A percentile compares a stretch with the other conserved stretches of the same genome.
These are phyloP conservation scores for Tringa solitaria DNA, from an alignment of 2,113 vertebrate species.

Conservation along the genomic window DNA sequence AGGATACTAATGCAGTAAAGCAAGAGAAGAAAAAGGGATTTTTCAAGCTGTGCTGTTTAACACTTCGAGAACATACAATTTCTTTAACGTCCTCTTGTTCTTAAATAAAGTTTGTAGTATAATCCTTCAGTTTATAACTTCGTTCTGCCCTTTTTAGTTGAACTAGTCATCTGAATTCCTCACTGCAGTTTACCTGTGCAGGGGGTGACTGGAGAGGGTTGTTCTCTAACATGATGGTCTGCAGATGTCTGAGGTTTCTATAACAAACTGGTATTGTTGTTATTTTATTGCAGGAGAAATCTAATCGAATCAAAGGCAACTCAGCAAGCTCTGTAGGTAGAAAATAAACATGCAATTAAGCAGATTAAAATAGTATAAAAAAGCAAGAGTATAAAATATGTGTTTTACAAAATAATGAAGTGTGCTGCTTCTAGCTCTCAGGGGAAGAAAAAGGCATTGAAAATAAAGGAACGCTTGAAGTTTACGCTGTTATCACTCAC, in stretches of 20 bases:
- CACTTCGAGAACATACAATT: neutral
- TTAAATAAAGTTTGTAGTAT: neutral
- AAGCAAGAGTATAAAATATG: neutral
- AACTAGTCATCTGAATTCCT: neutral
- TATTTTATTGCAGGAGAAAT: conserved; percentile 98
- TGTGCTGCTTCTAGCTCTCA: neutral
- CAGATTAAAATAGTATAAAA: neutral
- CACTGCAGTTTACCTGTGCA: conserved; percentile 84
- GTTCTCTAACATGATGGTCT: conserved; percentile 92
- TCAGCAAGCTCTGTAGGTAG: conserved; percentile 85
- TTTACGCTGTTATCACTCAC: neutral
- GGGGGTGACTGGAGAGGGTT: conserved; percentile 95
- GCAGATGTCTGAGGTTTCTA: conserved; percentile 89
- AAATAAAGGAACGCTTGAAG: neutral
- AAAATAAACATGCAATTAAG: conserved; percentile 25
- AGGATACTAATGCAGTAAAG: neutral
- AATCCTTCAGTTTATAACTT: neutral
- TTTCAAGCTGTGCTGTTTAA: neutral
- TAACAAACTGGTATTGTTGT: conserved; percentile 91
- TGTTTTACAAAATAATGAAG: neutral
- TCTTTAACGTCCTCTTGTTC: neutral
- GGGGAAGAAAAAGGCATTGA: neutral
- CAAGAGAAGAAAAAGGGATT: neutral
- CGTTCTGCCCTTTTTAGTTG: neutral
- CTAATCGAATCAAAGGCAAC: conserved; percentile 91